Evolutionary conservation across 2,797 vertebrate genomes (phyloP).

Genomic region (Macrochelys suwanniensis): DNA sequence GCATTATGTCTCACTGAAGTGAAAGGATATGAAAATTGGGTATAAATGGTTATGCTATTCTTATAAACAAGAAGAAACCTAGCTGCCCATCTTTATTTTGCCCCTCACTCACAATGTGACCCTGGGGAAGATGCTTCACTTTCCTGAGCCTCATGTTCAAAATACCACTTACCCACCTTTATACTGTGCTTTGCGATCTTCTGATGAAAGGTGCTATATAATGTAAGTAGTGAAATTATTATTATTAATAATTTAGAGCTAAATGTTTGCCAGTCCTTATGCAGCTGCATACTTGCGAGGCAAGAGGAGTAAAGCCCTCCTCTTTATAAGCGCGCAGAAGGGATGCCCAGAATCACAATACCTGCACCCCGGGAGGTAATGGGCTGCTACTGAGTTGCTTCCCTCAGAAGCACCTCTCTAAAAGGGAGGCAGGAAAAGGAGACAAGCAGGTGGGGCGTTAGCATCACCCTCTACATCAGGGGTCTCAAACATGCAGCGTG

Average conservation of each 20-base stretch:
- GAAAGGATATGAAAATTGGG: not conserved
- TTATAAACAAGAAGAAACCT: not conserved
- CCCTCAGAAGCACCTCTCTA: not conserved
- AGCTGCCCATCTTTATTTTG: not conserved
- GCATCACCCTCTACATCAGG: not conserved
- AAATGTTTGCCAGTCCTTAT: not conserved
- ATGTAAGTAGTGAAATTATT: not conserved
- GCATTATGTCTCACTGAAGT: not conserved
- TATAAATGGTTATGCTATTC: not conserved
- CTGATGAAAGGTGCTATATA: not conserved
- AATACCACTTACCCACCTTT: not conserved
- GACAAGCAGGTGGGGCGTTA: not conserved
- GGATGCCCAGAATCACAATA: not conserved
- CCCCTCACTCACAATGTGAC: not conserved
- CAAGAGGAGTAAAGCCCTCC: not conserved
- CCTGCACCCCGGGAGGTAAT: not conserved
- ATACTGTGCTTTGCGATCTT: not conserved
- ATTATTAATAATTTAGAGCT: not conserved
- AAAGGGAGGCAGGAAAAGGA: not conserved
- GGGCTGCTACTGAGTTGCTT: not conserved
- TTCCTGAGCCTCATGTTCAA: not conserved
- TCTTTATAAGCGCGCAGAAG: not conserved
- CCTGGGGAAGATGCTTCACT: not conserved
- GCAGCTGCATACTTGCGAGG: not conserved
- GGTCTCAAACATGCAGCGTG: too few species aligned